Evolutionary conservation across 1,140 invertebrate species (phyloP).

Genomic region (Sitophilus oryzae): DNA sequence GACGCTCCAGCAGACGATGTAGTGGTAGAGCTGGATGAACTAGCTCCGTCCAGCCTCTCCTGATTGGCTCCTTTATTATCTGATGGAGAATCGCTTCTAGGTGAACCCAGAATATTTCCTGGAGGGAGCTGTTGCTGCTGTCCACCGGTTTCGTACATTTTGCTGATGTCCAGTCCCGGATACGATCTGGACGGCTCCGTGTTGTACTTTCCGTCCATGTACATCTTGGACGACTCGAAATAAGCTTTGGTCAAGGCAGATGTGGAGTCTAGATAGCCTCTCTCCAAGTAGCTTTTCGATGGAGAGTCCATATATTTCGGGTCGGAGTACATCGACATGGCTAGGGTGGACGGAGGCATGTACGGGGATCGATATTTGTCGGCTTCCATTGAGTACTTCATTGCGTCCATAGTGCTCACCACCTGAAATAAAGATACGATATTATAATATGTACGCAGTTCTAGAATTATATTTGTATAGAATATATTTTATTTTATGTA

Average conservation of each 20-base stretch:
- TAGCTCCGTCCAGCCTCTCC: conserved; percentile 52
- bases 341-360: conserved; percentile 55
- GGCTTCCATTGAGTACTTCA: conserved; percentile 71
- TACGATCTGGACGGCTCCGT: conserved; percentile 39
- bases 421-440: conserved; percentile 49
- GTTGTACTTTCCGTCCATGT: conserved; percentile 64
- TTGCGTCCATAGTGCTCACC: conserved; percentile 67
- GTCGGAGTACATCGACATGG: conserved; percentile 64
- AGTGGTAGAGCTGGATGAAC: conserved; percentile 49
- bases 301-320: conserved; percentile 56
- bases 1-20: conserved; percentile 59
- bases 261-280: conserved; percentile 54
- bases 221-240: conserved; percentile 68
- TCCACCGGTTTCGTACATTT: conserved; percentile 52
- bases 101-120: conserved; percentile 45
- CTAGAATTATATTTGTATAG: background rate
- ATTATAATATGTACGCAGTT: background rate
- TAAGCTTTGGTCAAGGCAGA: conserved; percentile 73
- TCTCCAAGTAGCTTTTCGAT: conserved; percentile 64
- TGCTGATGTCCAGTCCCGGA: conserved; percentile 58
- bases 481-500: background rate
- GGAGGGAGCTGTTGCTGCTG: conserved; percentile 44
- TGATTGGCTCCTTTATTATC: conserved; percentile 48
- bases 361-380: conserved; percentile 69
- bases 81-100: conserved; percentile 55